Evolutionary conservation across 2,888 invertebrate genomes (phyloP).

Genomic region (Pilophorus perplexus): DNA sequence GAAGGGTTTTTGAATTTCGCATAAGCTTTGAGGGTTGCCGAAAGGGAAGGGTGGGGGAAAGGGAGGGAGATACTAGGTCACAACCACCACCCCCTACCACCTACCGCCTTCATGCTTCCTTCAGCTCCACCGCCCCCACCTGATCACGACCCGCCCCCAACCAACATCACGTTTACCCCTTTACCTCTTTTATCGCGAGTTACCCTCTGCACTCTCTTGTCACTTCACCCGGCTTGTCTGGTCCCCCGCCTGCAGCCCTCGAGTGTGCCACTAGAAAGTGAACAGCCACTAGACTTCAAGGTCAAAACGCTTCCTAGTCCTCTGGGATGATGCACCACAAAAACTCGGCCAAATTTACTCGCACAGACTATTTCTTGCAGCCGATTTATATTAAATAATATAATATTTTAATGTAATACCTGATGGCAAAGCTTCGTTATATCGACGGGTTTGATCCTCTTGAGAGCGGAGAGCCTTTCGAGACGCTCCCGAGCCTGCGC

Average conservation of each 20-base stretch:
- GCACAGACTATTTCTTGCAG: background rate
- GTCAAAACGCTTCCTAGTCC: background rate
- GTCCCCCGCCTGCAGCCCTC: too few species aligned
- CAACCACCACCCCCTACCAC: background rate
- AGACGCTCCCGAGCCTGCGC: conserved; percentile 89
- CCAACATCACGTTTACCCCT: too few species aligned
- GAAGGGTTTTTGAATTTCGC: conserved; percentile 6
- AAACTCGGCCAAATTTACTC: background rate
- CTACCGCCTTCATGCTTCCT: too few species aligned
- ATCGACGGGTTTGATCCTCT: conserved; percentile 89
- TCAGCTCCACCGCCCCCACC: background rate
- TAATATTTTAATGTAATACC: too few species aligned
- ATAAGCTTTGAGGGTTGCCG: too few species aligned
- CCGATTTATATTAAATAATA: background rate
- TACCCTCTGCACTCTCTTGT: too few species aligned
- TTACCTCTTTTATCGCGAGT: too few species aligned
- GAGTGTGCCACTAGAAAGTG: too few species aligned
- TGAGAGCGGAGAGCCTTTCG: conserved; percentile 87
- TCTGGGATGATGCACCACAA: background rate
- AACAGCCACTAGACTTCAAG: too few species aligned
- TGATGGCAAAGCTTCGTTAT: conserved; percentile 86
- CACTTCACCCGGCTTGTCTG: too few species aligned
- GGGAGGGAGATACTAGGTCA: conserved; percentile 10
- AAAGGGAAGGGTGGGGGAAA: background rate
- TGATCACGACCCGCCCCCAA: background rate